These are phyloP conservation scores for Cylas formicarius DNA, from an alignment of 1,140 invertebrate species.

Conservation along the genomic window DNA sequence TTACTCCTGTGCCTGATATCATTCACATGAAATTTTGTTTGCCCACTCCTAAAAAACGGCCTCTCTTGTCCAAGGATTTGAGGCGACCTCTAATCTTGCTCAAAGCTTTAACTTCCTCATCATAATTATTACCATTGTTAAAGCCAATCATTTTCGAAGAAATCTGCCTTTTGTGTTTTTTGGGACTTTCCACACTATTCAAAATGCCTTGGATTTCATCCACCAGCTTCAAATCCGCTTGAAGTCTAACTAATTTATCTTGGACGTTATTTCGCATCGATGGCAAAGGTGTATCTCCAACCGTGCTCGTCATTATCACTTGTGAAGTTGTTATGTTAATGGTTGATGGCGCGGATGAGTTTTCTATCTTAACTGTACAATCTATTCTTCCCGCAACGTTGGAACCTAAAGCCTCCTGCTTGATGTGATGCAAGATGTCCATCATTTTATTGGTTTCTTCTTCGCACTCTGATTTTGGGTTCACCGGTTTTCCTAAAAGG, in stretches of 20 bases:
- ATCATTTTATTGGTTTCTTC: conserved; percentile 14
- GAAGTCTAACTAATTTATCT: conserved; percentile 14
- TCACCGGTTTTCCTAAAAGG: conserved; percentile 2
- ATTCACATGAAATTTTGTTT: too few species aligned
- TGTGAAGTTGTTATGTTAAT: not conserved
- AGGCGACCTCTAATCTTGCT: too few species aligned
- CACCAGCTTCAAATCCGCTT: conserved; percentile 23
- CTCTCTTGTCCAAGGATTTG: too few species aligned
- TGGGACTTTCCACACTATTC: conserved; percentile 1
- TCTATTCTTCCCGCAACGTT: not conserved
- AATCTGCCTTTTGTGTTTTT: conserved; percentile 7
- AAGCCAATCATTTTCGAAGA: too few species aligned
- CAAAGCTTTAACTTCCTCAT: too few species aligned
- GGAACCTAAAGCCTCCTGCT: conserved; percentile 6
- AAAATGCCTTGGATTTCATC: conserved; percentile 24
- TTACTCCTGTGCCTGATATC: too few species aligned
- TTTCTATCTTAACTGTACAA: too few species aligned
- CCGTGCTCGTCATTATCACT: not conserved
- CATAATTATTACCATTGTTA: too few species aligned
- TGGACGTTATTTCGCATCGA: not conserved
- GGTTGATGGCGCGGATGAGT: not conserved
- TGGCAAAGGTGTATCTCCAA: not conserved
- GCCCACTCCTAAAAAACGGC: too few species aligned
- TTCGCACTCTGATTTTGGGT: conserved; percentile 3
- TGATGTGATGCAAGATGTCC: conserved; percentile 4